Base-by-base conservation (phyloP, 2,888 invertebrate species). In the Nemapogon koenigi region DNA sequence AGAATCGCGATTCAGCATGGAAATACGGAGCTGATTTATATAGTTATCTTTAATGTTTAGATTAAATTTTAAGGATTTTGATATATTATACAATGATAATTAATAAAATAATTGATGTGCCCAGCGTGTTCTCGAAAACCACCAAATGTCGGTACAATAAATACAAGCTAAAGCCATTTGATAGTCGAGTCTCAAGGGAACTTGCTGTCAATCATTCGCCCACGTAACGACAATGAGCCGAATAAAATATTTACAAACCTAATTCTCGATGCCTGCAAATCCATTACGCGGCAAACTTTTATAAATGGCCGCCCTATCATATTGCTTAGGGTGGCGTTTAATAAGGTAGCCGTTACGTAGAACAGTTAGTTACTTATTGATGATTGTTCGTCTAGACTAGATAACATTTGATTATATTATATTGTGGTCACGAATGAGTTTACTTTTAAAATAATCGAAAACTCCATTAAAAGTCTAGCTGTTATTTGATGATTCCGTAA, bases 201-300 rank as follows among this genome's bases (percentile, higher is more conserved):
- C 45, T 46, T 45, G 47, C 68, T 66, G 76, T 75, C 76, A 76
- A 70, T 78, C 76, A 75, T 54, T 55, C 50, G 46, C 52, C 56
- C 55, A 50, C 55, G 50, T 53, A 54, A 59, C 55, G 56, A 61
- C 63, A 62, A 64, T 64, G 57, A 59, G 57, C 52, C 56, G 46
- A 60, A 75, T 76, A 68, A 76, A 75, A 70, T 75, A 78, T 78
- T 75, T 63, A 76, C 70, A 64, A 64, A 62, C 58, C 57, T 66
- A 69, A 72, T 76, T 63, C 68, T 54, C 57, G 59, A 61, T 61
- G 65, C 60, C 62, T 65, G 55, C 66, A 55, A 62, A 64, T 66
- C 67, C 67, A 75, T 76, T 75, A 73, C 60, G 55, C 55, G 58
- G 57, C 16, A 16, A 30, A 51, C 55, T 62, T 71, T 64, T 63